phyloP scores from a whole-genome alignment of 2,888 invertebrate species.

The Pinctada fucata region DNA sequence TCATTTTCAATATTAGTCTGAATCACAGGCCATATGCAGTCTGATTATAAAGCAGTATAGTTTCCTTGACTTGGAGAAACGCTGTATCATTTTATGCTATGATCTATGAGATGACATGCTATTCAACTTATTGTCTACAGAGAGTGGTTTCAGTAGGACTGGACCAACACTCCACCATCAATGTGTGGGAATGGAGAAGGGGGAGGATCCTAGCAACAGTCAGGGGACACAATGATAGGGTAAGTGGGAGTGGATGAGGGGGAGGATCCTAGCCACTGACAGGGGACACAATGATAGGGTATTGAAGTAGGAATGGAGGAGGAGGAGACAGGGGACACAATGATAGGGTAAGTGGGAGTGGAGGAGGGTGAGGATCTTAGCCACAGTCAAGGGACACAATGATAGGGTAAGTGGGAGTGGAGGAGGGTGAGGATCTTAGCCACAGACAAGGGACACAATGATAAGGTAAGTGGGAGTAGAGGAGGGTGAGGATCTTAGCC shows the following conservation, averaged over 20 bases:
- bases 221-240: slow-evolving; percentile 75
- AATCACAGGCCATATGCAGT: no score
- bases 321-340: no score
- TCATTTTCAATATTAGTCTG: no score
- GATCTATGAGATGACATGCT: no score
- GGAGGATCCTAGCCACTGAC: no score
- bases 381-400: slow-evolving; percentile 73
- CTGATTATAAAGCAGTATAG: no score
- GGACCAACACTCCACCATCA: slow-evolving; percentile 74
- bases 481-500: no score
- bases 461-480: slow-evolving; percentile 75
- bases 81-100: no score
- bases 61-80: no score
- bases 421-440: slow-evolving; percentile 75
- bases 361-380: slow-evolving; percentile 75
- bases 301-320: no score
- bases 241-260: no score
- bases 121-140: slow-evolving; percentile 52
- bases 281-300: slow-evolving; percentile 75
- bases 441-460: slow-evolving; percentile 73
- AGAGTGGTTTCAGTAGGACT: slow-evolving; percentile 75
- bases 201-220: slow-evolving; percentile 75
- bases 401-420: slow-evolving; percentile 77
- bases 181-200: slow-evolving; percentile 77
- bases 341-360: no score